Evolutionary conservation across 1,140 invertebrate genomes (phyloP).

Genomic region (Meteorus sp.): DNA sequence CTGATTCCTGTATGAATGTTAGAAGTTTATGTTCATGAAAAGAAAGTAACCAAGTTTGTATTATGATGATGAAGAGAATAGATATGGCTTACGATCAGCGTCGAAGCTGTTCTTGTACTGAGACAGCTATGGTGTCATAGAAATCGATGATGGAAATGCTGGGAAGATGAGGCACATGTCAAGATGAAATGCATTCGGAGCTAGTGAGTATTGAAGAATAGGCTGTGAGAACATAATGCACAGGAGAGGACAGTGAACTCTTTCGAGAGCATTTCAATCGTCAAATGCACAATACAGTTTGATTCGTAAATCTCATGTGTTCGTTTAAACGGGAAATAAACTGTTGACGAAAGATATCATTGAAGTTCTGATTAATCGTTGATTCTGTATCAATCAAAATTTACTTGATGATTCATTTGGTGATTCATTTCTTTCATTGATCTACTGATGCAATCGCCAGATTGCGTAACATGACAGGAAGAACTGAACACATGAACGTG

Average conservation of each 20-base stretch:
- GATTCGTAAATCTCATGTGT: constrained; percentile 7
- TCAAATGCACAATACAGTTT: constrained; percentile 28
- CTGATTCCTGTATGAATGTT: too few relatives aligned
- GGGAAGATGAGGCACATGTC: not conserved
- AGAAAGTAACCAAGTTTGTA: not conserved
- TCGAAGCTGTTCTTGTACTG: constrained; percentile 30
- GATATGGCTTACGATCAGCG: constrained; percentile 4
- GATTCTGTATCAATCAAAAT: constrained; percentile 24
- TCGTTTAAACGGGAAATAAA: not conserved
- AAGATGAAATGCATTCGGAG: constrained; percentile 23
- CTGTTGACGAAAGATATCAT: constrained; percentile 32
- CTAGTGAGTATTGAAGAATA: constrained; percentile 23
- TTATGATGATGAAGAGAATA: not conserved
- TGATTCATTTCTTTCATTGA: not conserved
- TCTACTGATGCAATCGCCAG: too few relatives aligned
- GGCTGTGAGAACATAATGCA: not conserved
- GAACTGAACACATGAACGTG: too few relatives aligned
- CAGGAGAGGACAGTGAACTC: constrained; percentile 18
- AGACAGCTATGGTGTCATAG: constrained; percentile 30
- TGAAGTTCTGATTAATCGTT: constrained; percentile 31
- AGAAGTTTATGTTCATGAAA: not conserved
- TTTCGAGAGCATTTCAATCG: constrained; percentile 28
- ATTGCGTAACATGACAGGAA: too few relatives aligned
- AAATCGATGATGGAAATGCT: constrained; percentile 32
- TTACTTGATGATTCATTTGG: not conserved